A percentile compares a stretch with the other conserved stretches of the same genome.
Evolutionary conservation across 2,888 invertebrate species (phyloP).

Genomic region (Cosmorhoe ocellata): DNA sequence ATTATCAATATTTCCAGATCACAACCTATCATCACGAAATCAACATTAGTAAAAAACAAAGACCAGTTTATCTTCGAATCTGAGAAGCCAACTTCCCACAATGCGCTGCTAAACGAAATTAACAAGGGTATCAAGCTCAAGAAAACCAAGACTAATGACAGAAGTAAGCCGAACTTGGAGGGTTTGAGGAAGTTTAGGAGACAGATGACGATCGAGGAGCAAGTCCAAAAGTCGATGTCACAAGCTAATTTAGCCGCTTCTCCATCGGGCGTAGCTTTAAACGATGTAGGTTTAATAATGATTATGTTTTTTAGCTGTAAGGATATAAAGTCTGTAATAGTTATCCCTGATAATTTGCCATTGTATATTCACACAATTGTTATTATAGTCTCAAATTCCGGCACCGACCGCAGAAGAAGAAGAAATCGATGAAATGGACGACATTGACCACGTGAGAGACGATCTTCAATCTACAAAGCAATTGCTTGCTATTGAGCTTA

Average conservation of each 20-base stretch:
- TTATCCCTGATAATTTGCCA: too few relatives aligned
- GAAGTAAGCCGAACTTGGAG: conserved; percentile 91
- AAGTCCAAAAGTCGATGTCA: conserved; percentile 91
- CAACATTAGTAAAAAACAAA: conserved; percentile 86
- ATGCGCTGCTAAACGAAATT: conserved; percentile 91
- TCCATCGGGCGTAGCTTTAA: conserved; percentile 65
- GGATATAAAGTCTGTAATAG: too few relatives aligned
- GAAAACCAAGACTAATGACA: conserved; percentile 90
- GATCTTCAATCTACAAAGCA: conserved; percentile 96
- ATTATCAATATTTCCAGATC: conserved; percentile 68
- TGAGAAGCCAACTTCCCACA: conserved; percentile 90
- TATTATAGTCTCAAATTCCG: conserved; percentile 38
- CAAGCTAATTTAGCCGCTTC: conserved; percentile 83
- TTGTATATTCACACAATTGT: neutral
- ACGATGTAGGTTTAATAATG: conserved; percentile 47
- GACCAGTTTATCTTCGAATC: conserved; percentile 94
- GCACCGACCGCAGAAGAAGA: conserved; percentile 78
- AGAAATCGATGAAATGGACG: conserved; percentile 93
- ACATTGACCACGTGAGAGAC: conserved; percentile 94
- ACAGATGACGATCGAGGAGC: conserved; percentile 95
- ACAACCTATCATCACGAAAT: conserved; percentile 81
- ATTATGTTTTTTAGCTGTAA: neutral
- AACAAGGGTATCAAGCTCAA: conserved; percentile 89
- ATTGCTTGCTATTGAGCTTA: conserved; percentile 92
- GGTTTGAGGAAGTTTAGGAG: conserved; percentile 93